Evolutionary conservation across 2,888 invertebrate genomes (phyloP), one percentile per base, ranked within the genome.

Genomic region (Drosophila tripunctata): DNA sequence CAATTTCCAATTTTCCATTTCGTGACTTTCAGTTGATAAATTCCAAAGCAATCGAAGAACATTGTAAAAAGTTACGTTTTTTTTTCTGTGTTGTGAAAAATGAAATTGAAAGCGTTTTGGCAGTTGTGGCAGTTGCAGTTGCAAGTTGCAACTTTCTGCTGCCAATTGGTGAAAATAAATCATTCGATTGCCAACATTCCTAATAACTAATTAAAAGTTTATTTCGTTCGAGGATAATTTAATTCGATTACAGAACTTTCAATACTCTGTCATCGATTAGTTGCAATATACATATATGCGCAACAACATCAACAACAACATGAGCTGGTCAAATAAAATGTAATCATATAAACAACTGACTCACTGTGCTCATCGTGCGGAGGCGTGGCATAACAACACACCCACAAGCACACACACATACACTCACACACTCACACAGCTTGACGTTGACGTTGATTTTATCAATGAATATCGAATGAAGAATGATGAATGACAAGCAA

Each of bases 181-280:
- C 51, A 75, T 70, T 55, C 43, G 41, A n/a, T 41, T 57, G 19
- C 36, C 52, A 63, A 57, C 61, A 67, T 66, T 77, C 48, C 69
- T 62, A 62, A 72, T 74, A 77, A 76, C 71, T 76, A 81, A 86
- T 81, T 81, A 86, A 86, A 83, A 86, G 63, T 80, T 76, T 67
- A 64, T 51, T 22, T n/a, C 31, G 38, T 36, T 17, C 30, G 54
- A 45, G 54, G 36, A 67, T 66, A 65, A 76, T 65, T 68, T 56
- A 50, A 67, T 74, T 70, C 43, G 45, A 61, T 63, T 63, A 30
- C 4, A 8, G 27, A 78, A 81, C 63, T 55, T 76, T 52, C 5
- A 38, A 30, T 43, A 35, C 38, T 15, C 12, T 30, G 47, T 17
- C 22, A 68, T 77, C 63, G 63, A 62, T 72, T 68, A 21, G 22